Percentiles rank a stretch among this genome's conserved stretches.
Conservation (phyloP, 1,140 invertebrate species). For the Cyphomyrmex costatus region DNA sequence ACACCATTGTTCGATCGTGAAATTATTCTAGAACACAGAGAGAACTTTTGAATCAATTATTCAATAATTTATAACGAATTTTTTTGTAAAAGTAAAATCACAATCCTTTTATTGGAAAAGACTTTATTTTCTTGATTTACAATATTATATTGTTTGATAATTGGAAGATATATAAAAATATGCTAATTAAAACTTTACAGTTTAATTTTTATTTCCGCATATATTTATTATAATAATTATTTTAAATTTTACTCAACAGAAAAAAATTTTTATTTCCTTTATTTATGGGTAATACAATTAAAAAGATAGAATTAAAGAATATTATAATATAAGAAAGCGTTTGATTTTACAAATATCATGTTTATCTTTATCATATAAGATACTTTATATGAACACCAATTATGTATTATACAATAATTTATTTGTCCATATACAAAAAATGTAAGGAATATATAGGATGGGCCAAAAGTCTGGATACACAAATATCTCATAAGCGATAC, state of each 20-base stretch:
- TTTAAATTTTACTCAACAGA: not conserved
- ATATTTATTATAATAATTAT: constrained; percentile 2
- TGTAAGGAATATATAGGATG: too few species aligned
- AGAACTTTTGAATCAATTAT: not conserved
- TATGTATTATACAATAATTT: constrained; percentile 39
- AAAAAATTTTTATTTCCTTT: constrained; percentile 29
- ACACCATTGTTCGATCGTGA: constrained; percentile 50
- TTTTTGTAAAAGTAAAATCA: not conserved
- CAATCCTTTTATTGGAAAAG: constrained; percentile 28
- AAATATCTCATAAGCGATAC: too few species aligned
- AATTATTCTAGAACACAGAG: constrained; percentile 46
- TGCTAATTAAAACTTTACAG: constrained; percentile 14
- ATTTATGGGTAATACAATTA: constrained; percentile 35
- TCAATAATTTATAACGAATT: not conserved
- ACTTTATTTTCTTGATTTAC: constrained; percentile 18
- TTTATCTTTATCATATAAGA: constrained; percentile 9
- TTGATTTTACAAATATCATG: constrained; percentile 10
- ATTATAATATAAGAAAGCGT: not conserved
- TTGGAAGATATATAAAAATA: constrained; percentile 31
- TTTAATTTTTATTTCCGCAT: constrained; percentile 3
- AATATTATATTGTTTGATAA: constrained; percentile 20
- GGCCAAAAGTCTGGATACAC: too few species aligned
- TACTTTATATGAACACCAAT: not conserved
- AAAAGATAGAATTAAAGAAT: not conserved
- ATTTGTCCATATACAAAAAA: not conserved